A percentile compares a stretch with the other conserved stretches of the same genome.
Evolutionary conservation across 2,113 vertebrate species (phyloP).

Genomic region (Eudorcas thomsonii): DNA sequence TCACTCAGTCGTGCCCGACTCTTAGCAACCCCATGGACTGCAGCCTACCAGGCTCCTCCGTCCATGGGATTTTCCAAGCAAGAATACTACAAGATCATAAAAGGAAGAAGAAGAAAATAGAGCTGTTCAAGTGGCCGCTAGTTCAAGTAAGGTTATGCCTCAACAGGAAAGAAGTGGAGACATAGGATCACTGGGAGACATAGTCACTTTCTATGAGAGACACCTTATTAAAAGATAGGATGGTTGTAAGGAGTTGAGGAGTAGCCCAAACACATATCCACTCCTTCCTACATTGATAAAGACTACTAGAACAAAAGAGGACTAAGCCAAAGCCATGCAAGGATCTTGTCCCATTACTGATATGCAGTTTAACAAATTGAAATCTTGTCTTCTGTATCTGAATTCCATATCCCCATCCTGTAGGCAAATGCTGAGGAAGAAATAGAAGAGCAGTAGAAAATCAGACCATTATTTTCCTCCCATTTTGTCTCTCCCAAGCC

Average conservation of each 20-base stretch:
- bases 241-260: neutral
- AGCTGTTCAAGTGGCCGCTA: neutral
- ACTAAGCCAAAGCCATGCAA: neutral
- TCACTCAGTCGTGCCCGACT: no score
- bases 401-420: neutral
- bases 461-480: neutral
- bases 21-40: no score
- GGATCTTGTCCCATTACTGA: rapidly evolving
- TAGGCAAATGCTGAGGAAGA: neutral
- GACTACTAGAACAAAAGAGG: neutral
- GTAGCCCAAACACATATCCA: neutral
- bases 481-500: neutral
- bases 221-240: neutral
- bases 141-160: neutral
- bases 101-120: neutral
- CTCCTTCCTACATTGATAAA: neutral
- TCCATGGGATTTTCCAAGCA: no score
- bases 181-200: neutral
- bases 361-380: neutral
- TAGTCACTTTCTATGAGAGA: neutral
- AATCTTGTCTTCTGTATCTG: neutral
- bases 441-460: neutral
- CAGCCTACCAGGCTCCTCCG: no score
- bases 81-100: neutral
- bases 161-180: neutral